Evolutionary conservation across 2,888 invertebrate genomes (phyloP), one percentile per base, ranked within the genome.

Genomic region (Epistrophe eligans): DNA sequence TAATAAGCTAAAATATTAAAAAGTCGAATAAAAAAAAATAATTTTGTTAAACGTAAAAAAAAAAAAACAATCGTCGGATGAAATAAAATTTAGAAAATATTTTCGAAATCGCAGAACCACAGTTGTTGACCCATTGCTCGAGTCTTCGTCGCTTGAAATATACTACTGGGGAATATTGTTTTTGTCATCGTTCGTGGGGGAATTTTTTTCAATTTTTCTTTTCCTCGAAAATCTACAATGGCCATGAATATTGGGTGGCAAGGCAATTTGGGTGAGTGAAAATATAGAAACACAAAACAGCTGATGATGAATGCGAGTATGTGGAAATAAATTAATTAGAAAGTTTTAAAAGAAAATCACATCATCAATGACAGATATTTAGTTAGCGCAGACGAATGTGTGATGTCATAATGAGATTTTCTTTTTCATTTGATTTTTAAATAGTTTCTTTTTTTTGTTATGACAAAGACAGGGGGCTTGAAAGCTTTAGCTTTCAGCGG

Each of bases 71-170:
- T 77, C 43, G 28, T 77, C 43, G 28, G 2, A 60, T 19, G 0
- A 19, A 60, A 64, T 19, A 64, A 74, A 48, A 15, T 11, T 50
- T 40, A 77, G 15, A 81, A 81, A 55, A 55, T 60, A 52, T 77
- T 72, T 84, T 80, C 73, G 82, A 81, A 71, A 71, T 77, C 67
- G 73, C 67, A 71, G 55, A 72, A 72, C 62, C 45, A 70, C 55
- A 62, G 40, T 17, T 43, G 73, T 40, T 77, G 73, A 74, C 85
- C 74, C 85, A 85, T 85, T 57, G 77, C 77, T 79, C 79, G 74
- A 76, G 83, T 79, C 87, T 60, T 83, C 66, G 83, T 87, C 24
- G 24, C 83, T 72, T 67, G 58, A 87, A 87, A 83, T 83, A 83
- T 43, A 82, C 82, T 87, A 80, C 11, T 43, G 48, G 82, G 38